Percentiles rank a stretch among this genome's conserved stretches.
Conservation (phyloP, 2,888 invertebrate genomes). For the Zelleria hepariella region DNA sequence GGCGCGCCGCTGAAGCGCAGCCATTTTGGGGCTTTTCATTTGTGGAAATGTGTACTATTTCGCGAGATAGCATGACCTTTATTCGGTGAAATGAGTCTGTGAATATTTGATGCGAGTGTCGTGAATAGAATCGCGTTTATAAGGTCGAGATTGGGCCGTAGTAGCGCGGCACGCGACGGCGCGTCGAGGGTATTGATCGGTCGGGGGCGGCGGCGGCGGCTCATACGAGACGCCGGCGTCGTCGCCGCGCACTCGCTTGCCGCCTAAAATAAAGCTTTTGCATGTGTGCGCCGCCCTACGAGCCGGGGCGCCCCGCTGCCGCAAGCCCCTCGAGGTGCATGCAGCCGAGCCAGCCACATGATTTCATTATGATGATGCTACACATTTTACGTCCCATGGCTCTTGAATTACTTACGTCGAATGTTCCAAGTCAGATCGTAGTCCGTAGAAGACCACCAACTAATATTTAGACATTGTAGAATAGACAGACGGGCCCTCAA, state of each 20-base stretch:
- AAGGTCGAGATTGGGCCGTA: conserved; percentile 56
- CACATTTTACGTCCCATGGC: background rate
- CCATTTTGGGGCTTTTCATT: conserved; percentile 1
- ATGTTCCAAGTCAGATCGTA: background rate
- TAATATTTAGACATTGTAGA: too few species aligned
- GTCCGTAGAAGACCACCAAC: too few species aligned
- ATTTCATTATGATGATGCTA: background rate
- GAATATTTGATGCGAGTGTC: conserved; percentile 67
- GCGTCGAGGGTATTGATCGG: conserved; percentile 69
- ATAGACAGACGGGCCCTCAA: background rate
- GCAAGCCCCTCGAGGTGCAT: conserved; percentile 10
- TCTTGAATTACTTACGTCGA: background rate
- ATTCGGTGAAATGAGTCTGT: conserved; percentile 59
- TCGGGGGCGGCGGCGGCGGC: conserved; percentile 44
- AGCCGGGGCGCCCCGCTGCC: conserved; percentile 23
- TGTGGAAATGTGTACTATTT: conserved; percentile 9
- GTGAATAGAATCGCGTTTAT: conserved; percentile 48
- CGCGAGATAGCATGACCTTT: conserved; percentile 27
- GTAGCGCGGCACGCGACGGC: conserved; percentile 52
- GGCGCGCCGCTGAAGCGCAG: background rate
- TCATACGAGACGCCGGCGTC: conserved; percentile 66
- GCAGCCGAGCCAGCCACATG: conserved; percentile 9
- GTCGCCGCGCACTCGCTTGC: conserved; percentile 32
- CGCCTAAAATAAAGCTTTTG: conserved; percentile 67
- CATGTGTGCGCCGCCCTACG: conserved; percentile 43